A percentile compares a stretch with the other conserved stretches of the same genome.
These are phyloP conservation scores for Labrus mixtus DNA, from an alignment of 2,113 vertebrate genomes.

Conservation along the genomic window DNA sequence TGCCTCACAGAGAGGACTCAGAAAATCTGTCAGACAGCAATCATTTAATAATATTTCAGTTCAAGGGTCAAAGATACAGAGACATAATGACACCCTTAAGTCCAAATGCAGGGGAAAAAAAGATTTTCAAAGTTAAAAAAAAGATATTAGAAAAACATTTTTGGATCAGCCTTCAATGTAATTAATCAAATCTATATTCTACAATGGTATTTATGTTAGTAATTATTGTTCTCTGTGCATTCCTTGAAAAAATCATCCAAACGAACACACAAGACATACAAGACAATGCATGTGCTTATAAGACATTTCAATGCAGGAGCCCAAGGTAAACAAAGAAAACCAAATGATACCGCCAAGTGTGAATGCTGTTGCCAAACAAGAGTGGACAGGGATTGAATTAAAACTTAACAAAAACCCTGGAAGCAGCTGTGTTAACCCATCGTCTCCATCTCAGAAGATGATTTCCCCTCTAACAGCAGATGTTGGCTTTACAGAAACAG, in stretches of 20 bases:
- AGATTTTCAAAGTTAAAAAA: no score
- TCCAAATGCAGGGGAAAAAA: no score
- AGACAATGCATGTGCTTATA: not conserved
- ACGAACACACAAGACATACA: not conserved
- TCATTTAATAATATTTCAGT: no score
- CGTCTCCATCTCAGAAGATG: conserved; percentile 52
- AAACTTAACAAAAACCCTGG: conserved; percentile 42
- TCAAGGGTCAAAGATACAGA: no score
- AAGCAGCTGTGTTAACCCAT: conserved; percentile 9
- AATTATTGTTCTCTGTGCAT: not conserved
- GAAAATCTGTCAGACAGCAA: no score
- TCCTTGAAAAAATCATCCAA: not conserved
- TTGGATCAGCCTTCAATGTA: no score
- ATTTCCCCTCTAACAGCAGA: conserved; percentile 16
- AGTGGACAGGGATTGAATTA: conserved; percentile 21
- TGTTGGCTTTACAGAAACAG: conserved; percentile 29
- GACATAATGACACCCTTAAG: no score
- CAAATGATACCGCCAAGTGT: conserved; percentile 11
- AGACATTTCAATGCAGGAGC: not conserved
- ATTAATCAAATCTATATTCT: no score
- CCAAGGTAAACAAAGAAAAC: conserved; percentile 2
- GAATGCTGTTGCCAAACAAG: conserved; percentile 40
- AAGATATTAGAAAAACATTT: no score
- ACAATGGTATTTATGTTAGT: not conserved
- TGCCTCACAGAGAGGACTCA: no score